Base-by-base conservation (phyloP, 2,888 invertebrate species). In the Epirrita christyi region DNA sequence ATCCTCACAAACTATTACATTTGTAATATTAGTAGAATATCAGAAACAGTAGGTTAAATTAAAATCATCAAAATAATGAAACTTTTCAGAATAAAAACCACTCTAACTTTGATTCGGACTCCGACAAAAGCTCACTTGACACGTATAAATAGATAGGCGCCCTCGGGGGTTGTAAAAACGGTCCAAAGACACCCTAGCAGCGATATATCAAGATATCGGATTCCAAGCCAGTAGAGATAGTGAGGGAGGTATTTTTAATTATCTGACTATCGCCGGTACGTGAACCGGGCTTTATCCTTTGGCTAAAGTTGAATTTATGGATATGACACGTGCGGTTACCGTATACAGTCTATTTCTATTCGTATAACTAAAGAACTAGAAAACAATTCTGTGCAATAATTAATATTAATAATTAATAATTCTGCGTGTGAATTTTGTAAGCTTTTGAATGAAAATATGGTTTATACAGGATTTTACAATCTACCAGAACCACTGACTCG, bases 171-270 rank as follows among this genome's bases (percentile, higher is more conserved):
- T 81, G 82, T 84, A 83, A 86, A 85, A 85, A 80, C 70, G 75
- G 67, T 68, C 68, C 75, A 68, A 70, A 76, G 78, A 70, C 76
- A 67, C 85, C 82, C 87, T 75, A 69, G 69, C 70, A 66, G 76
- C 78, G 80, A 85, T 86, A 82, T 80, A 88, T 86, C 85, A 86
- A 80, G 85, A 85, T 88, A 88, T 85, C 80, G 81, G 68, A 81
- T 85, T 82, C 82, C 81, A 69, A 72, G 73, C 70, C 75, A 71
- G 61, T 63, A 63, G 53, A 71, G 70, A 73, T 74, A 72, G 72
- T 68, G 71, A 61, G 55, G 58, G 68, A 76, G 77, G 73, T 78
- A 80, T 79, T 80, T 80, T 76, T 76, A 80, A 79, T 80, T 76
- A 77, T 75, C 72, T 71, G 57, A 66, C 67, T 72, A 71, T 77